Conservation (phyloP, 2,113 vertebrate genomes). For the human (Homo sapiens) region DNA sequence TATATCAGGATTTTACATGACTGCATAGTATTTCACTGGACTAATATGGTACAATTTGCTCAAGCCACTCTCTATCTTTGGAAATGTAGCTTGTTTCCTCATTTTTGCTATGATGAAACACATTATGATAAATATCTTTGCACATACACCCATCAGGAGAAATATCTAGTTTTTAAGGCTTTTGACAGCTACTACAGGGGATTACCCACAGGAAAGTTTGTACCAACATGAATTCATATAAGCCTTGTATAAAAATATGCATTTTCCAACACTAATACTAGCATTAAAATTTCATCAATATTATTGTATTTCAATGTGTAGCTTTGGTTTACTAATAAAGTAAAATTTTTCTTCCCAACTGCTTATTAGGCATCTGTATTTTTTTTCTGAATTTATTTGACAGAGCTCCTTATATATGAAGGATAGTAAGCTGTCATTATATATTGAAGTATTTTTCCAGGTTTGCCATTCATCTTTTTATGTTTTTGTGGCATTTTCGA, state of each 20-base stretch:
- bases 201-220: neutral
- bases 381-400: constrained; percentile 48
- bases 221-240: neutral
- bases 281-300: neutral
- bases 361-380: neutral
- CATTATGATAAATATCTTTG: neutral
- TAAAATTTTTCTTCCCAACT: neutral
- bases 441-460: neutral
- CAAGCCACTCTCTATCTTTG: neutral
- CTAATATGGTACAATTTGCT: neutral
- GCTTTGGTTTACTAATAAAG: neutral
- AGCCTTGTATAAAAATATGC: neutral
- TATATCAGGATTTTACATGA: neutral
- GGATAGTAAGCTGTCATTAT: neutral
- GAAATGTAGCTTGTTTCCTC: neutral
- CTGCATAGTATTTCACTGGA: neutral
- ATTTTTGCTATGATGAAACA: neutral
- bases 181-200: neutral
- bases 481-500: neutral
- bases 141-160: neutral
- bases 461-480: neutral
- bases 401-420: neutral
- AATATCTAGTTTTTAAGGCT: neutral
- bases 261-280: neutral
- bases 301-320: neutral